Evolutionary conservation across 2,113 vertebrate species (phyloP).

Genomic region (Leptobrachium leishanense): DNA sequence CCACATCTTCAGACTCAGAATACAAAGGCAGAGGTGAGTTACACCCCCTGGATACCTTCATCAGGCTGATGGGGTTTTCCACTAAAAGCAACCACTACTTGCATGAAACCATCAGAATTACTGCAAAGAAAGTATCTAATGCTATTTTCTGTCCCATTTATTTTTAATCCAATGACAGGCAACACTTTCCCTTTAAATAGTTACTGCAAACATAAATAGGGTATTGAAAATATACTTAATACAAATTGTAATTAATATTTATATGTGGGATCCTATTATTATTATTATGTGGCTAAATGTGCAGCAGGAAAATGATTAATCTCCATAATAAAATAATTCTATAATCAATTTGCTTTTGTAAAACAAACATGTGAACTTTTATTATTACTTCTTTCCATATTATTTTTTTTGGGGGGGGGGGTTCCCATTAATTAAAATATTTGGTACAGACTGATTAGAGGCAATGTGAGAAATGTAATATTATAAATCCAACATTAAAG

Average conservation of each 20-base stretch:
- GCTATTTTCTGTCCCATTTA: too few species aligned
- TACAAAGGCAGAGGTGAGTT: slow-evolving; percentile 87
- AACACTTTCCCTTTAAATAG: too few species aligned
- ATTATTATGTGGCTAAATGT: too few species aligned
- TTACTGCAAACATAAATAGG: too few species aligned
- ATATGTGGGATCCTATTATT: too few species aligned
- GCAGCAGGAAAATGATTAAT: neutral
- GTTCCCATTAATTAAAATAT: neutral
- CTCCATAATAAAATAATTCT: neutral
- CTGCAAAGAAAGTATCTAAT: neutral
- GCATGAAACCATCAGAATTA: neutral
- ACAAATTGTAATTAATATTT: too few species aligned
- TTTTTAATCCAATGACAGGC: too few species aligned
- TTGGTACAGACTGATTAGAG: neutral
- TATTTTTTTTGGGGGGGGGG: too few species aligned
- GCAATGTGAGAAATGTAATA: neutral
- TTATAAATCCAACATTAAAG: neutral
- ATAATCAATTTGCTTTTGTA: neutral
- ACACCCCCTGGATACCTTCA: neutral
- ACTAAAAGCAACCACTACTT: neutral
- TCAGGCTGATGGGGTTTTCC: neutral
- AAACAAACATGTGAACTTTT: neutral
- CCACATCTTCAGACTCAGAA: slow-evolving; percentile 89
- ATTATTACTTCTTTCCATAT: too few species aligned
- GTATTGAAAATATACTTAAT: too few species aligned